phyloP scores from a whole-genome alignment of 1,140 invertebrate genomes.

The Lamellibrachia luymesi region DNA sequence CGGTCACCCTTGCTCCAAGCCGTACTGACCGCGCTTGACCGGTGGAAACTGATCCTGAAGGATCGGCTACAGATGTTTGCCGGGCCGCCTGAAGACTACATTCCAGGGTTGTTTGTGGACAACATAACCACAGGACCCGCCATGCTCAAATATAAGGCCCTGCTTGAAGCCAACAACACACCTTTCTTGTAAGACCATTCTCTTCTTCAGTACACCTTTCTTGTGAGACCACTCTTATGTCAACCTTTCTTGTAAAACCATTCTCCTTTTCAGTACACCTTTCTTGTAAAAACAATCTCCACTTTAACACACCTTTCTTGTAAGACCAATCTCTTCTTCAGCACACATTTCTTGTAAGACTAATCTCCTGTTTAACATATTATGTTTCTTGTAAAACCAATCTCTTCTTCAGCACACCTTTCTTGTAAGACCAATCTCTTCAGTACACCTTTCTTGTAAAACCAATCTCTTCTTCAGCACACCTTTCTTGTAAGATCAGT shows the following conservation, averaged over 20 bases:
- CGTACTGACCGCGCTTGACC: constrained; percentile 77
- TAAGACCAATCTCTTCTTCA: too few relatives aligned
- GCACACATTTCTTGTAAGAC: too few relatives aligned
- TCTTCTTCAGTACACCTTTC: background rate
- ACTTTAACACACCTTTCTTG: too few relatives aligned
- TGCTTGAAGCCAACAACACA: constrained; percentile 90
- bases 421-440: too few relatives aligned
- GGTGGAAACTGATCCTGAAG: constrained; percentile 82
- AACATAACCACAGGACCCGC: constrained; percentile 70
- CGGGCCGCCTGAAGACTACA: constrained; percentile 65
- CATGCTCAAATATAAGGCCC: constrained; percentile 87
- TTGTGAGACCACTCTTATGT: too few relatives aligned
- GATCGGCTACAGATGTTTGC: constrained; percentile 74
- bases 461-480: constrained; percentile 28
- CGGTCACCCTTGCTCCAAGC: constrained; percentile 91
- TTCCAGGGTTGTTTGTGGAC: constrained; percentile 55
- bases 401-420: too few relatives aligned
- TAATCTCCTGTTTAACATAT: too few relatives aligned
- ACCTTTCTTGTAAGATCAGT: too few relatives aligned
- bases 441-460: constrained; percentile 91
- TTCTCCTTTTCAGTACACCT: background rate
- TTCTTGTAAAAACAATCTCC: too few relatives aligned
- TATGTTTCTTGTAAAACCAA: too few relatives aligned
- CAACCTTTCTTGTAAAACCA: constrained; percentile 76
- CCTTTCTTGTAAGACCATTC: constrained; percentile 76